Evolutionary conservation across 1,140 invertebrate genomes (phyloP), one percentile per base, ranked within the genome.

Genomic region (Piezodorus guildinii): DNA sequence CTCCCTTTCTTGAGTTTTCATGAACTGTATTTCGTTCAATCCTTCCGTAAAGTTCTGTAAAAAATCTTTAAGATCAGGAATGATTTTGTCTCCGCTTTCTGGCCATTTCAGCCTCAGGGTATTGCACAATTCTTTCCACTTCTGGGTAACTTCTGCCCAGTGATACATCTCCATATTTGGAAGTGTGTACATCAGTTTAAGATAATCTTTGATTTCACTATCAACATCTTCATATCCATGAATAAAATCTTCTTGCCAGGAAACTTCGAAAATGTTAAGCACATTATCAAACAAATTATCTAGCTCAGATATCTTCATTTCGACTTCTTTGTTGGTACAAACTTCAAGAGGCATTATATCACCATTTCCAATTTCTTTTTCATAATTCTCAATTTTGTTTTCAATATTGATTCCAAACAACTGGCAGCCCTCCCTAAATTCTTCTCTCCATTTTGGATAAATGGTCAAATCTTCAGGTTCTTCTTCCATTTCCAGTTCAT

Each of bases 391-490:
- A 39, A 12, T 39, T 39, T 49, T 21, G 17, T 21, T 49, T 49
- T 39, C 34, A 39, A 49, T 10, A n/a, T 49, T 3, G 8, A 58
- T 58, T 25, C 54, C 54, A n/a, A 58, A 58, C 15, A 58, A 15
- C 15, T 58, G 15, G n/a, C 54, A 58, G 3, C 54, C 54, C 21
- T 58, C 54, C 30, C 25, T 58, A 15, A 58, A 58, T 23, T 58
- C 54, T 34, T 58, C 54, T 58, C 30, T 17, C 54, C 54, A 58
- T 23, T n/a, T 58, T 17, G 46, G 46, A 49, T 49, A 49, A 6
- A 49, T 10, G 14, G 46, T 49, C 12, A n/a, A 6, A n/a, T 49
- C 21, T 19, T 49, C 46, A 34, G 25, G 25, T 10, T 58, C 16
- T 16, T 25, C 30, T 34, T 34, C 30, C 4, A 34, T 27, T n/a